phyloP scores from a whole-genome alignment of 1,140 invertebrate species.

The Hylaeus anthracinus region DNA sequence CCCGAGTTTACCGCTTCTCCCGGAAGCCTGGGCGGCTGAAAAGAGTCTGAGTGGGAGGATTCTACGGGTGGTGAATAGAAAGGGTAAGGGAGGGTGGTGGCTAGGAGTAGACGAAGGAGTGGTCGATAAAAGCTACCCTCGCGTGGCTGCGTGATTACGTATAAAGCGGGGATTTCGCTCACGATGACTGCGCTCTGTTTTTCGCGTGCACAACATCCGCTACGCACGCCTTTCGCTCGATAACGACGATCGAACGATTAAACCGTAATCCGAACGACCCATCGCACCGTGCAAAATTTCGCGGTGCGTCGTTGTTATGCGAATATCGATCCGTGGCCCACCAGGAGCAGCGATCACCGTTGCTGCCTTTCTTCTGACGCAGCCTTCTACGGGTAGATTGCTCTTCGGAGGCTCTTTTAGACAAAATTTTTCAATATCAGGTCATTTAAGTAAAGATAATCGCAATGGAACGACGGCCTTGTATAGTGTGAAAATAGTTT shows the following conservation, averaged over 20 bases:
- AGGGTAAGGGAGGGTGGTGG: conserved; percentile 26
- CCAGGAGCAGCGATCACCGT: conserved; percentile 5
- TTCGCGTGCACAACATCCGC: conserved; percentile 30
- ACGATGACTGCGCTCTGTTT: conserved; percentile 49
- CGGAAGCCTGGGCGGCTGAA: conserved; percentile 18
- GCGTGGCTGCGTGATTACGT: conserved; percentile 66
- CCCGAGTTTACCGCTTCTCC: conserved; percentile 33
- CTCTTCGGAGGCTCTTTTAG: no score
- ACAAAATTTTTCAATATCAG: no score
- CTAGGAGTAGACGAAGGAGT: conserved; percentile 57
- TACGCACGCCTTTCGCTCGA: conserved; percentile 39
- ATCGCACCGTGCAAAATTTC: conserved; percentile 20
- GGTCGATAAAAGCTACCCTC: conserved; percentile 64
- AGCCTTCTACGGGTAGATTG: conserved; percentile 2
- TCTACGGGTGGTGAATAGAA: conserved; percentile 11
- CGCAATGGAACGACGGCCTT: no score
- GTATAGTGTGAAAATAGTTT: no score
- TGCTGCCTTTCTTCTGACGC: conserved; percentile 24
- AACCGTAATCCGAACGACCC: conserved; percentile 23
- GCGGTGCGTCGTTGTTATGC: conserved; percentile 34
- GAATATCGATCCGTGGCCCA: conserved; percentile 29
- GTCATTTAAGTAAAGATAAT: no score
- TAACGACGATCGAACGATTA: conserved; percentile 60
- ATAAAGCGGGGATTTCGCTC: conserved; percentile 61
- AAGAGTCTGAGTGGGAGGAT: conserved; percentile 26